These are phyloP conservation scores for Megaceryle maxima DNA, from an alignment of 2,113 vertebrate species.

Conservation along the genomic window DNA sequence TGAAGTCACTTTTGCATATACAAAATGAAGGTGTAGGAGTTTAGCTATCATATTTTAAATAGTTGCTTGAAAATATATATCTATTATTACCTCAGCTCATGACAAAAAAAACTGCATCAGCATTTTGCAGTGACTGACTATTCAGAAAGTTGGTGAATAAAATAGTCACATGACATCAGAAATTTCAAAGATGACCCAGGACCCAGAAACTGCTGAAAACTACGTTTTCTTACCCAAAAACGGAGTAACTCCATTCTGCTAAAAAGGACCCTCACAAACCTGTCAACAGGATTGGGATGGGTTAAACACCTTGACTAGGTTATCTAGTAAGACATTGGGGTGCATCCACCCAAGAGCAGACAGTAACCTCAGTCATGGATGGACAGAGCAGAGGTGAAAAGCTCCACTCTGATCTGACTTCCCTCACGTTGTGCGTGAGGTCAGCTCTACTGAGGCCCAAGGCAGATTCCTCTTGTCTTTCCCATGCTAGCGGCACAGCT, in stretches of 20 bases:
- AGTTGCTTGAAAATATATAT: background rate
- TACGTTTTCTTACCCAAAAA: background rate
- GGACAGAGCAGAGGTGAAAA: background rate
- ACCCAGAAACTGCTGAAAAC: background rate
- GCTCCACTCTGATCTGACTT: background rate
- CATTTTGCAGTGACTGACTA: background rate
- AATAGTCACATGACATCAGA: background rate
- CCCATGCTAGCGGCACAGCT: background rate
- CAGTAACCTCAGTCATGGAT: rapidly evolving
- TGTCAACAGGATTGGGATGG: background rate
- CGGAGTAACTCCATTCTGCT: background rate
- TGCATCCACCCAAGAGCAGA: background rate
- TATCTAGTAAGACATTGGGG: background rate
- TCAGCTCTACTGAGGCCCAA: background rate
- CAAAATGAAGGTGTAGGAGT: background rate
- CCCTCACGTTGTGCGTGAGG: rapidly evolving
- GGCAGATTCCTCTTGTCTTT: background rate
- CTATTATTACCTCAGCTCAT: background rate
- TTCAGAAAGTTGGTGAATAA: background rate
- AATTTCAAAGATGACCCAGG: background rate
- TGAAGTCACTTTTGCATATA: background rate
- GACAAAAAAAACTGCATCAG: background rate
- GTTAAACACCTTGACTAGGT: background rate
- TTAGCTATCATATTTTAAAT: background rate
- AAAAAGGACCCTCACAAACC: background rate